Conservation (phyloP, 35 echinoderm and acorn worm species). For the Apostichopus californicus region DNA sequence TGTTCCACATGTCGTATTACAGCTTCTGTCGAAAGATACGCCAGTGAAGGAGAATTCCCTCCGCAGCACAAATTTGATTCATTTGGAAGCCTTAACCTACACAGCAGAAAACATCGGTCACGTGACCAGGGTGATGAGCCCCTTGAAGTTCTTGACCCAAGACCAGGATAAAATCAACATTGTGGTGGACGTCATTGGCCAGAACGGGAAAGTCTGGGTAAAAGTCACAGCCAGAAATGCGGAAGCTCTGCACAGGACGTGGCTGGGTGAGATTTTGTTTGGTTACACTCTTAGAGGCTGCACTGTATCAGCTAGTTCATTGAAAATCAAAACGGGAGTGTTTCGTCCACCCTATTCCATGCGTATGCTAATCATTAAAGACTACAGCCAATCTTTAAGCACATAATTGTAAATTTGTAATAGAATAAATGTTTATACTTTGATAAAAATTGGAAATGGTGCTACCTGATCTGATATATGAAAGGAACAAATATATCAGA, state of each 20-base stretch:
- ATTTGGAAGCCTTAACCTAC: conserved; percentile 84
- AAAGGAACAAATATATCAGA: too few relatives aligned
- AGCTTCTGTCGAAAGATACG: conserved; percentile 66
- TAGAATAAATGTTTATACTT: too few relatives aligned
- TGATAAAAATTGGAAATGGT: too few relatives aligned
- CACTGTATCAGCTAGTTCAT: too few relatives aligned
- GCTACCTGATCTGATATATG: too few relatives aligned
- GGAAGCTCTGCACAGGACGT: conserved; percentile 84
- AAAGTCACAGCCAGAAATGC: conserved; percentile 95
- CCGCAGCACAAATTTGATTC: conserved; percentile 85
- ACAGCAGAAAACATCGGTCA: conserved; percentile 74
- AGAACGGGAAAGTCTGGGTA: conserved; percentile 81
- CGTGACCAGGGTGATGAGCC: conserved; percentile 69
- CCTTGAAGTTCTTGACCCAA: conserved; percentile 62
- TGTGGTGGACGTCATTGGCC: conserved; percentile 73
- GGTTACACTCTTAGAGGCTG: not conserved
- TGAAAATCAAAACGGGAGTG: too few relatives aligned
- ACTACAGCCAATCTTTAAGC: too few relatives aligned
- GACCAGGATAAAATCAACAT: conserved; percentile 63
- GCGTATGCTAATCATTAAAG: too few relatives aligned
- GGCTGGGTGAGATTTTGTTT: conserved; percentile 64
- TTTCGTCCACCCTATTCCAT: too few relatives aligned
- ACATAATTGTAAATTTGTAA: too few relatives aligned
- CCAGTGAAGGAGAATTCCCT: conserved; percentile 77
- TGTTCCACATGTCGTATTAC: not conserved